Conservation (phyloP, 2,888 invertebrate genomes). For the Hypercompe scribonia region DNA sequence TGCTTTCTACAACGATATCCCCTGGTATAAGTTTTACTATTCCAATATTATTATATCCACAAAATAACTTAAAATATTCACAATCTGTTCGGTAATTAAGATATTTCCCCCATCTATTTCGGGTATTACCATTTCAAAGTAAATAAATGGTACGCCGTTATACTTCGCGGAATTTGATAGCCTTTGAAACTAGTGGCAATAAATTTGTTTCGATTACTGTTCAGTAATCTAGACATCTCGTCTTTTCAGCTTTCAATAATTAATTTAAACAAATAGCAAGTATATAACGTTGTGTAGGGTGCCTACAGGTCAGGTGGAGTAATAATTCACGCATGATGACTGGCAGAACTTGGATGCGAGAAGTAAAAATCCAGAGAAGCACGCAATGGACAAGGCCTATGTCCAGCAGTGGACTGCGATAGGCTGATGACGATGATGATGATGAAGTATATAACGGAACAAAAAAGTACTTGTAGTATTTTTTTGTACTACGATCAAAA, state of each 20-base stretch:
- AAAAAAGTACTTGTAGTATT: too few species aligned
- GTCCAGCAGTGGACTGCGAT: too few species aligned
- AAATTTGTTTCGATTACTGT: constrained; percentile 1
- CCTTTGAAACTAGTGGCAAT: constrained; percentile 5
- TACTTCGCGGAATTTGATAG: constrained; percentile 10
- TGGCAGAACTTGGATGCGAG: too few species aligned
- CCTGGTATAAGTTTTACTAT: not conserved
- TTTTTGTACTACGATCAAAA: too few species aligned
- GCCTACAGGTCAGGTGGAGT: too few species aligned
- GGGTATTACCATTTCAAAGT: constrained; percentile 20
- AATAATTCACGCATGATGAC: too few species aligned
- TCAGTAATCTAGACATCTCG: not conserved
- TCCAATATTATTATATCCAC: not conserved
- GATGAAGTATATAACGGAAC: too few species aligned
- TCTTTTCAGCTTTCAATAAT: not conserved
- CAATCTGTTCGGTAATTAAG: constrained; percentile 5
- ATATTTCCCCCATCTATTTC: constrained; percentile 10
- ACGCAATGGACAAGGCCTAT: too few species aligned
- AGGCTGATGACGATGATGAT: too few species aligned
- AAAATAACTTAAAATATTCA: constrained; percentile 11
- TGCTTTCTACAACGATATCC: too few species aligned
- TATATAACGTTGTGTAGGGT: too few species aligned
- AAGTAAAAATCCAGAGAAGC: too few species aligned
- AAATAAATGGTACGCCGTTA: constrained; percentile 19
- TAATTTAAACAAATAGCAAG: not conserved